Evolutionary conservation across 2,888 invertebrate genomes (phyloP).

Genomic region (Strigamia crassipes): DNA sequence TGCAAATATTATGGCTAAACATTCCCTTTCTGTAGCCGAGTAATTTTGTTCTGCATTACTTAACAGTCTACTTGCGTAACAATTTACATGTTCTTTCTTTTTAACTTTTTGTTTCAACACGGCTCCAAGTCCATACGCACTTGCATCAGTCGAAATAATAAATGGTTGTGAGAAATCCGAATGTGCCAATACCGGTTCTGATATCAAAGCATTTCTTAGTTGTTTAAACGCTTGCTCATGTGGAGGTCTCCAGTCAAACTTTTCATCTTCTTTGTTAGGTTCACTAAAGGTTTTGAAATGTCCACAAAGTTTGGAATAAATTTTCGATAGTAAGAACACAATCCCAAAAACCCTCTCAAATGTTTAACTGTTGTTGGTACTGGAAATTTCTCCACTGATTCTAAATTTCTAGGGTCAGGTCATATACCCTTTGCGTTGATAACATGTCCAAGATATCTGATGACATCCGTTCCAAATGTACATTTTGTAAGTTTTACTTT

Average conservation of each 20-base stretch:
- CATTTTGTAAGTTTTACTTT: background rate
- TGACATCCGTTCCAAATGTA: background rate
- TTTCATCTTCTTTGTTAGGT: background rate
- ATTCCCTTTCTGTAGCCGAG: slow-evolving; percentile 47
- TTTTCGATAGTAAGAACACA: background rate
- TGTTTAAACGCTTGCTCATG: background rate
- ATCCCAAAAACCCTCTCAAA: background rate
- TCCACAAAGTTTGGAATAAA: background rate
- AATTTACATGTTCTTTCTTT: background rate
- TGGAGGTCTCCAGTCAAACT: background rate
- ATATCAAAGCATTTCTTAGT: background rate
- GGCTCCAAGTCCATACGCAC: slow-evolving; percentile 45
- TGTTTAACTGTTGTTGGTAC: background rate
- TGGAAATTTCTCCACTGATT: background rate
- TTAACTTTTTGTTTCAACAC: slow-evolving; percentile 46
- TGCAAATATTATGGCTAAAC: slow-evolving; percentile 45
- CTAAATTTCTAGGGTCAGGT: slow-evolving; percentile 1
- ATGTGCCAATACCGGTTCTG: background rate
- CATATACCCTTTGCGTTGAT: background rate
- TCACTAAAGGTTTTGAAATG: background rate
- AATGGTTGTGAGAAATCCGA: background rate
- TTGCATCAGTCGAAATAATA: slow-evolving; percentile 46
- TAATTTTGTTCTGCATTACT: slow-evolving; percentile 14
- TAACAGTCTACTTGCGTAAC: too few species aligned
- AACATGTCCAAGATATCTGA: background rate